Evolutionary conservation across 1,140 invertebrate genomes (phyloP), one percentile per base, ranked within the genome.

Genomic region (Camponotus floridanus): DNA sequence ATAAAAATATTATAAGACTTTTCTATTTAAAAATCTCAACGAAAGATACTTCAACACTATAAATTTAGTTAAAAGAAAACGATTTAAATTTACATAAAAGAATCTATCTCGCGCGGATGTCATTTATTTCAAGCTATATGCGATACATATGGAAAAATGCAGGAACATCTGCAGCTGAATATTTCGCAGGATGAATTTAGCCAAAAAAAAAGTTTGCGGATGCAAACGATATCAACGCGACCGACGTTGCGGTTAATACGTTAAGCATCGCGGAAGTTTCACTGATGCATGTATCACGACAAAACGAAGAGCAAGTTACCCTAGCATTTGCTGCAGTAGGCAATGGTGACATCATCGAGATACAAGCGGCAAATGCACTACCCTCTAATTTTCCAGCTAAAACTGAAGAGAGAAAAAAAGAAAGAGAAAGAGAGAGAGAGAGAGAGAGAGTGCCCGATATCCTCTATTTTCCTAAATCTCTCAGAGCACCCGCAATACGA

Each of bases 331-430:
- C 55, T 7, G 11, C 11, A 36, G 8, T 8, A 36, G 55, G 31
- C 79, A 45, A 39, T 39, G 39, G 48, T 26, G 48, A 55, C 45
- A 73, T 73, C 70, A 83, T 62, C 39, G 39, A 62, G 57, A 83
- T 61, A 83, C 68, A 73, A 83, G 74, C 26, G 79, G 31, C 48
- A 62, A 83, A 45, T 74, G n/a, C 39, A 74, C 51, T 18, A 45
- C 55, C 31, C 9, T 71, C 65, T 45, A 36, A 39, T 83, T 83
- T 83, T 31, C 39, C 11, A 42, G 51, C 33, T 55, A 71, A 18
- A 81, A 81, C 48, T 73, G 51, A 6, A 74, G 62, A 26, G 15
- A 51, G 15, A 51, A 4, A 15, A 0, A 48, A 13, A 48, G 2
- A 51, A 26, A 26, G 15, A 51, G 4, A 51, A 4, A 15, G 3